phyloP scores from a whole-genome alignment of 2,888 invertebrate genomes.

The Diaphora mendica region DNA sequence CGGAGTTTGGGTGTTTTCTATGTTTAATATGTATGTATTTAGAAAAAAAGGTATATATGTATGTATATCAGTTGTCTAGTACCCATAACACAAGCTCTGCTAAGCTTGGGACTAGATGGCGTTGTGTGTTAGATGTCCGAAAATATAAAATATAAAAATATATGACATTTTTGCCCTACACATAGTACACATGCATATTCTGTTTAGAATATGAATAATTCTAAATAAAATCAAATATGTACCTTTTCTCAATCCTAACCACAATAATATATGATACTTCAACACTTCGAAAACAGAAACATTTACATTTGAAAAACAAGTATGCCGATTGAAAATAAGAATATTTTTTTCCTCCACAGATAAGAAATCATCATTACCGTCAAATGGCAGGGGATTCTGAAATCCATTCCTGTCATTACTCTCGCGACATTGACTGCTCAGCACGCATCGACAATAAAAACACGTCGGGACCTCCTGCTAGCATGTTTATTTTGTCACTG shows the following conservation, averaged over 20 bases:
- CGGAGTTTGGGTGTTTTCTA: too few species aligned
- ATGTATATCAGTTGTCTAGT: too few species aligned
- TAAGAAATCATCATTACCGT: slow-evolving; percentile 66
- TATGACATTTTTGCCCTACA: background rate
- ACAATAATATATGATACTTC: slow-evolving; percentile 33
- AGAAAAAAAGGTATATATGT: too few species aligned
- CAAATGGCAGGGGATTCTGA: slow-evolving; percentile 58
- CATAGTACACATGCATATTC: background rate
- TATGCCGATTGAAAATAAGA: slow-evolving; percentile 50
- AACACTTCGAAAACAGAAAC: slow-evolving; percentile 46
- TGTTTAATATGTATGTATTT: too few species aligned
- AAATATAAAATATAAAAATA: too few species aligned
- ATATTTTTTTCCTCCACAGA: slow-evolving; percentile 54
- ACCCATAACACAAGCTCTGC: too few species aligned
- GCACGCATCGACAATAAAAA: slow-evolving; percentile 78
- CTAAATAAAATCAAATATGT: slow-evolving; percentile 23
- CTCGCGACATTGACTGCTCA: slow-evolving; percentile 79
- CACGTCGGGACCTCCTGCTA: slow-evolving; percentile 74
- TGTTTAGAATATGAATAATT: background rate
- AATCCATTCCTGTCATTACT: slow-evolving; percentile 74
- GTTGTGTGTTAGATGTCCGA: too few species aligned
- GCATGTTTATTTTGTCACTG: slow-evolving; percentile 77
- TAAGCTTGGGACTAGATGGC: too few species aligned
- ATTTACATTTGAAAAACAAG: slow-evolving; percentile 49
- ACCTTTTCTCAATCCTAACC: slow-evolving; percentile 41